These are phyloP conservation scores for Trachemys scripta DNA, from an alignment of 2,113 vertebrate species.

Conservation along the genomic window DNA sequence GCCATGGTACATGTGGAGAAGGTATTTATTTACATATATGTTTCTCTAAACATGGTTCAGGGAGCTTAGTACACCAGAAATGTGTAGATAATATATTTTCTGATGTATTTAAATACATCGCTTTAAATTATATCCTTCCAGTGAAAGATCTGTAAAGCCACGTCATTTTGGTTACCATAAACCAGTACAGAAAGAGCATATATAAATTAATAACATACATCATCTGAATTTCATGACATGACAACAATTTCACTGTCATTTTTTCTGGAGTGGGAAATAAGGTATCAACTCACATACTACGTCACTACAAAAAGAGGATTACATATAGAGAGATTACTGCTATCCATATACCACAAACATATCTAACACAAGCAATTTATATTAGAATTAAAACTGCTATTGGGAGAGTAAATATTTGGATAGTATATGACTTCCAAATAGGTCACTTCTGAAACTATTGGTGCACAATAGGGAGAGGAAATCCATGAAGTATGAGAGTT, in stretches of 20 bases:
- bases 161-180: not conserved
- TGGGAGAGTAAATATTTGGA: not conserved
- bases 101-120: accelerated
- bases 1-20: accelerated
- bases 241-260: not conserved
- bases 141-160: not conserved
- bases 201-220: not conserved
- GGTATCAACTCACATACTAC: accelerated
- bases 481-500: not conserved
- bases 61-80: not conserved
- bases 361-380: not conserved
- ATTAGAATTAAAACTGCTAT: not conserved
- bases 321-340: conserved; percentile 6
- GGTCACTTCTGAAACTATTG: not conserved
- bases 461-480: not conserved
- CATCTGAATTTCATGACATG: not conserved
- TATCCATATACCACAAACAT: not conserved
- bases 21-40: accelerated
- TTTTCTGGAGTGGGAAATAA: not conserved
- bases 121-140: not conserved
- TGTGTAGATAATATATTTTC: not conserved
- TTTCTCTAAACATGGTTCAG: not conserved
- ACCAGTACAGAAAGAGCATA: not conserved
- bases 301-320: conserved; percentile 32
- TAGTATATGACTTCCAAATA: accelerated